Percentiles rank a stretch among this genome's conserved stretches.
These are phyloP conservation scores for Larimichthys polyactis DNA, from an alignment of 2,113 vertebrate genomes.

Conservation along the genomic window DNA sequence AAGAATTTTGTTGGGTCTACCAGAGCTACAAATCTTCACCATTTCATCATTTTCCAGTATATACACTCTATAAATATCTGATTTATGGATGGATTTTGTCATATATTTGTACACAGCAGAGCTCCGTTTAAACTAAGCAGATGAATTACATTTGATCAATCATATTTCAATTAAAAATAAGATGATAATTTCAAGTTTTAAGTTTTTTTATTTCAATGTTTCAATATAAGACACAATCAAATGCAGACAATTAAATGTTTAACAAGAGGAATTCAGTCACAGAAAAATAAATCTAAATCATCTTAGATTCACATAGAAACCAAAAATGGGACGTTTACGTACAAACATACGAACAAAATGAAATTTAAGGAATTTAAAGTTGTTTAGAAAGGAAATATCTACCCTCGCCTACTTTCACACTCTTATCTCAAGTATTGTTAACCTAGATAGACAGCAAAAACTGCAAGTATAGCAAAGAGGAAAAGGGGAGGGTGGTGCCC, in stretches of 20 bases:
- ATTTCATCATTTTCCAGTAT: not conserved
- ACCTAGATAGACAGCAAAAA: not conserved
- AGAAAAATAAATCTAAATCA: slow-evolving; percentile 25
- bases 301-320: not conserved
- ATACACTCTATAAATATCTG: not conserved
- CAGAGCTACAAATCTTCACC: not conserved
- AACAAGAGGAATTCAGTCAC: slow-evolving; percentile 9
- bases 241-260: slow-evolving; percentile 22
- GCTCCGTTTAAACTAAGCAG: not conserved
- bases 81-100: not conserved
- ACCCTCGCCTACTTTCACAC: not conserved
- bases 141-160: not conserved
- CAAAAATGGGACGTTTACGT: slow-evolving; percentile 4
- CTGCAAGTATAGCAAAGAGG: not conserved
- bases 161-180: not conserved
- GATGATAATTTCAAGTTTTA: not conserved
- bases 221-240: slow-evolving; percentile 32
- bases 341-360: slow-evolving; percentile 9
- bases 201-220: slow-evolving; percentile 24
- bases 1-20: not conserved
- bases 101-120: not conserved
- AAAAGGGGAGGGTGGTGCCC: not conserved
- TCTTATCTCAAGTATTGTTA: not conserved
- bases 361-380: not conserved
- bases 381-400: slow-evolving; percentile 11